A percentile compares a stretch with the other conserved stretches of the same genome.
These are phyloP conservation scores for Oreochromis aureus DNA, from an alignment of 2,113 vertebrate genomes.

Conservation along the genomic window DNA sequence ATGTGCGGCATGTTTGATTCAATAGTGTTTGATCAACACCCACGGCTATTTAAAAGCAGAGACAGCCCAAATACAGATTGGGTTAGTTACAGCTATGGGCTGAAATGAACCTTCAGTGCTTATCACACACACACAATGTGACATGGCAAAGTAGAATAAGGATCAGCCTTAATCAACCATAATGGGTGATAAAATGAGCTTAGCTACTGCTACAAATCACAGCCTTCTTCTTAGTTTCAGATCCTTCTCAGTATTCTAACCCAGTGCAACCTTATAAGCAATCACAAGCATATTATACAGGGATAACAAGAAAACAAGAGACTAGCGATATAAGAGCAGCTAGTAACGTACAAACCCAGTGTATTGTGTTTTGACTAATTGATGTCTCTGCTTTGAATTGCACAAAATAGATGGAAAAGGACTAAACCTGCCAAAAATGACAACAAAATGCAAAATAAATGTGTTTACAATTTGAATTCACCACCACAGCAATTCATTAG, in stretches of 20 bases:
- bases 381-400: neutral
- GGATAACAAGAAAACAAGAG: conserved; percentile 22
- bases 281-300: conserved; percentile 21
- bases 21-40: conserved; percentile 37
- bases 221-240: neutral
- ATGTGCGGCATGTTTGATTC: conserved; percentile 11
- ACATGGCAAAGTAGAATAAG: conserved; percentile 6
- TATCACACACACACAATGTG: conserved; percentile 10
- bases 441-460: neutral
- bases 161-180: conserved; percentile 40
- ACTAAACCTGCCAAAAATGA: neutral
- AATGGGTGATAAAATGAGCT: conserved; percentile 44
- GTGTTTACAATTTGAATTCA: conserved; percentile 4
- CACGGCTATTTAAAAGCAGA: conserved; percentile 26
- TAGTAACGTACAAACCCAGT: neutral
- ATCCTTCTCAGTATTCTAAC: conserved; percentile 21
- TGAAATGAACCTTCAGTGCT: conserved; percentile 8
- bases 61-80: conserved; percentile 4
- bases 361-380: neutral
- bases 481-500: neutral
- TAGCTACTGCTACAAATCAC: conserved; percentile 9
- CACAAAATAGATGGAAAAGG: neutral
- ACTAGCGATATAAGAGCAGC: neutral
- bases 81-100: conserved; percentile 27
- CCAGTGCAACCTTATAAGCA: neutral